phyloP scores from a whole-genome alignment of 1,140 invertebrate genomes.

The Pseudomyrmex gracilis region DNA sequence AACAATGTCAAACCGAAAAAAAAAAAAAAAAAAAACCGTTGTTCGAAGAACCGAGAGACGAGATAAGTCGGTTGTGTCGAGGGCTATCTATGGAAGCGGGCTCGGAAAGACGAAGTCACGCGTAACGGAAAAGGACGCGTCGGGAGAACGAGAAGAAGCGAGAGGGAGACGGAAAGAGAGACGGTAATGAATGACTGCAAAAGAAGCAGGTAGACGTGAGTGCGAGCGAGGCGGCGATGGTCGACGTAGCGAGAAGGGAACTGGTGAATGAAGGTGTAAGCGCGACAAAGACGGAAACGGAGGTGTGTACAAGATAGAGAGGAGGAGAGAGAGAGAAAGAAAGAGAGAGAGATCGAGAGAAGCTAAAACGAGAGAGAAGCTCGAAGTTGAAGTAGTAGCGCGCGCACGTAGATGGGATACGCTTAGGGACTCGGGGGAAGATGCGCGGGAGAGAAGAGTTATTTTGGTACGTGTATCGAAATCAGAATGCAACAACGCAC shows the following conservation, averaged over 20 bases:
- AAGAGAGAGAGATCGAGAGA: slow-evolving; percentile 2
- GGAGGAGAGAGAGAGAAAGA: background rate
- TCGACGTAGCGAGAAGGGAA: slow-evolving; percentile 31
- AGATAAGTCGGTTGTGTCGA: slow-evolving; percentile 45
- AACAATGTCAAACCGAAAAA: too few species aligned
- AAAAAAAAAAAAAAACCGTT: slow-evolving; percentile 45
- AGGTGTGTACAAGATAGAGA: slow-evolving; percentile 6
- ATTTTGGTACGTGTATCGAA: slow-evolving; percentile 79
- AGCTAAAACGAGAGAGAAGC: background rate
- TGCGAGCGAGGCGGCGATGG: slow-evolving; percentile 17
- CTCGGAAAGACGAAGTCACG: slow-evolving; percentile 51
- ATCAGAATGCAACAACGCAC: slow-evolving; percentile 83
- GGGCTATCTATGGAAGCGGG: slow-evolving; percentile 51
- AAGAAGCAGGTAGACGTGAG: slow-evolving; percentile 67
- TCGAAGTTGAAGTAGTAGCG: slow-evolving; percentile 56
- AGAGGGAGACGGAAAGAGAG: background rate
- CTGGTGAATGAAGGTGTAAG: slow-evolving; percentile 64
- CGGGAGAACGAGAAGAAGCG: background rate
- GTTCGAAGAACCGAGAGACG: slow-evolving; percentile 37
- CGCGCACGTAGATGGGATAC: slow-evolving; percentile 67
- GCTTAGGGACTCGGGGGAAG: slow-evolving; percentile 63
- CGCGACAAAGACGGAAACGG: slow-evolving; percentile 11
- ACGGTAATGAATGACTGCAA: slow-evolving; percentile 73
- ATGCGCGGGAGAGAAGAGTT: slow-evolving; percentile 73
- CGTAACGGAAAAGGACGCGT: slow-evolving; percentile 67